phyloP scores from a whole-genome alignment of 2,113 vertebrate species.

The Heterotis niloticus region DNA sequence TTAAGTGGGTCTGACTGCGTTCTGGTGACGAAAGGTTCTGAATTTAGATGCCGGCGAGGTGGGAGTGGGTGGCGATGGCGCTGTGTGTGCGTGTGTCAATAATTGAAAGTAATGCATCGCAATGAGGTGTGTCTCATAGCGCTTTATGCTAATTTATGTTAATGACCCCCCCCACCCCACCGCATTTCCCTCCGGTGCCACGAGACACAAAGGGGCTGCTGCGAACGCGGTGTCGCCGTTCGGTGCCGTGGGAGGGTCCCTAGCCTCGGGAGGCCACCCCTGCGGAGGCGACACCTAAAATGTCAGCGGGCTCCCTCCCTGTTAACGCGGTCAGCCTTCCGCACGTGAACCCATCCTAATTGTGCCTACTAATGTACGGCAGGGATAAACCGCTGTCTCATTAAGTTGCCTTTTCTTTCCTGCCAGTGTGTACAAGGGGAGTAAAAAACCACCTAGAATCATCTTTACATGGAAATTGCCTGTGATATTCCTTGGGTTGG shows the following conservation, averaged over 20 bases:
- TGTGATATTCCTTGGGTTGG: neutral
- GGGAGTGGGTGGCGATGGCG: neutral
- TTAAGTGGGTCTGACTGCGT: neutral
- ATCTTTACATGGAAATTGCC: neutral
- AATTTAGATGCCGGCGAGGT: slow-evolving; percentile 3
- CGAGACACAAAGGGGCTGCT: slow-evolving; percentile 3
- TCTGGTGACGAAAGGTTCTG: neutral
- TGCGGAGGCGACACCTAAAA: neutral
- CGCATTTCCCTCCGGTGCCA: neutral
- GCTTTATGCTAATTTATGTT: slow-evolving; percentile 33
- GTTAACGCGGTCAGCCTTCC: slow-evolving; percentile 14
- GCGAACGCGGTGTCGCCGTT: neutral
- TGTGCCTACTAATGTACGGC: slow-evolving; percentile 46
- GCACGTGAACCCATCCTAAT: slow-evolving; percentile 46
- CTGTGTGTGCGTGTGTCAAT: neutral
- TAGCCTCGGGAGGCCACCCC: neutral
- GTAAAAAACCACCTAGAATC: slow-evolving; percentile 9
- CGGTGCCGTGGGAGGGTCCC: neutral
- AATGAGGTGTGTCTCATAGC: slow-evolving; percentile 23
- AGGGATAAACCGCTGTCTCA: slow-evolving; percentile 43
- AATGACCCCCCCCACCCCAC: slow-evolving; percentile 13
- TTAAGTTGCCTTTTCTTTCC: slow-evolving; percentile 33
- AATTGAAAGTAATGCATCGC: slow-evolving; percentile 29
- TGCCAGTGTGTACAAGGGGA: slow-evolving; percentile 21
- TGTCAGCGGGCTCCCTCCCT: slow-evolving; percentile 12